Evolutionary conservation across 2,888 invertebrate species (phyloP).

Genomic region (Callyntrura sp.): DNA sequence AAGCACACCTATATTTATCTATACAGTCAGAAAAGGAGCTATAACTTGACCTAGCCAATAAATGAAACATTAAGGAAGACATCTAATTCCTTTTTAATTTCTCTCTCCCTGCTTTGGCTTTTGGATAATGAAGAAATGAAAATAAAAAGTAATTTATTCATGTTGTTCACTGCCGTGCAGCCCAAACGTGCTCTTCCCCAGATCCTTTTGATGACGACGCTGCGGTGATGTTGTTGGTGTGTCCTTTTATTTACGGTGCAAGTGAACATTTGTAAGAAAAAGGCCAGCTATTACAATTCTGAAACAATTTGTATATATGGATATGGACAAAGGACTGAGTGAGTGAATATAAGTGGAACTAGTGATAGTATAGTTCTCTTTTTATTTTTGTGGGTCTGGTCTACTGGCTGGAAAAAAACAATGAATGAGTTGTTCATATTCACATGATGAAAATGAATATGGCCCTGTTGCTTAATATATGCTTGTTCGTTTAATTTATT

Average conservation of each 20-base stretch:
- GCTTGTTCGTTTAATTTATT: slow-evolving; percentile 69
- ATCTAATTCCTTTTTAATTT: slow-evolving; percentile 77
- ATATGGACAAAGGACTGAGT: too few species aligned
- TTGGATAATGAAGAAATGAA: slow-evolving; percentile 63
- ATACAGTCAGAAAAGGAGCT: neutral
- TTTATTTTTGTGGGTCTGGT: slow-evolving; percentile 16
- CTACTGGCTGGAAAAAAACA: neutral
- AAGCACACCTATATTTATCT: too few species aligned
- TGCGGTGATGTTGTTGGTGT: neutral
- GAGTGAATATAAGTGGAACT: too few species aligned
- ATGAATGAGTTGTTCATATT: slow-evolving; percentile 55
- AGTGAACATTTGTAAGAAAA: slow-evolving; percentile 6
- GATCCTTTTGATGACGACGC: too few species aligned
- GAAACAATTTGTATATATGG: too few species aligned
- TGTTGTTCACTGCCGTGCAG: slow-evolving; percentile 25
- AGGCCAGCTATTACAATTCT: slow-evolving; percentile 65
- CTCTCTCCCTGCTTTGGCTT: neutral
- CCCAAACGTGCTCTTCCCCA: too few species aligned
- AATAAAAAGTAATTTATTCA: slow-evolving; percentile 78
- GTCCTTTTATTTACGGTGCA: neutral
- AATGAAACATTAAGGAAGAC: slow-evolving; percentile 76
- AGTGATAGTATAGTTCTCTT: neutral
- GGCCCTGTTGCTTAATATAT: neutral
- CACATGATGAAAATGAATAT: neutral
- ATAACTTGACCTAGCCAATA: slow-evolving; percentile 73